Conservation (phyloP, 2,888 invertebrate genomes). For the Caenorhabditis imperialis region DNA sequence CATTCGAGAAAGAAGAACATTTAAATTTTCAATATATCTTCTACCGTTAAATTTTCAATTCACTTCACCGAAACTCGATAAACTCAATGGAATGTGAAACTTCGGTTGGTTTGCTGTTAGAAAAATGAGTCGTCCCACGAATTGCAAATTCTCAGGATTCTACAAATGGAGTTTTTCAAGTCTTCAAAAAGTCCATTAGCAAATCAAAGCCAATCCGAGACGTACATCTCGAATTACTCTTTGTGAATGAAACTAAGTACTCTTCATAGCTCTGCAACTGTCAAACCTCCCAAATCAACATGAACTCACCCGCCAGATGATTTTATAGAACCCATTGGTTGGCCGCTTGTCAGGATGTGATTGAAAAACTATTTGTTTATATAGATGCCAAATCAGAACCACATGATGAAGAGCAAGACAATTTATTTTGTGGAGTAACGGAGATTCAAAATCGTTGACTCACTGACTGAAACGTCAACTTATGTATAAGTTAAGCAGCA, state of each 20-base stretch:
- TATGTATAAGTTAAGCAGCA: too few relatives aligned
- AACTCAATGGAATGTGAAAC: too few relatives aligned
- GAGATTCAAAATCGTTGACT: too few relatives aligned
- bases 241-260: slow-evolving; percentile 1
- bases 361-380: not conserved
- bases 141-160: not conserved
- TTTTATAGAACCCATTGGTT: not conserved
- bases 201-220: slow-evolving; percentile 15
- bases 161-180: not conserved
- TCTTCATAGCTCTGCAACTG: not conserved
- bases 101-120: too few relatives aligned
- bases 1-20: too few relatives aligned
- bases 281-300: slow-evolving; percentile 10
- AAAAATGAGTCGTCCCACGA: too few relatives aligned
- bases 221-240: slow-evolving; percentile 1
- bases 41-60: too few relatives aligned
- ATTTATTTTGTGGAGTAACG: too few relatives aligned
- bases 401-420: slow-evolving; percentile 17
- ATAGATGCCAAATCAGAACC: slow-evolving; percentile 36
- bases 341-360: slow-evolving; percentile 18
- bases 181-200: slow-evolving; percentile 24
- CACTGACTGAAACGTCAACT: too few relatives aligned
- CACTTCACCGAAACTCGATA: too few relatives aligned
- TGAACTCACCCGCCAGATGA: not conserved
- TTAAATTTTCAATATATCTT: too few relatives aligned